A percentile compares a stretch with the other conserved stretches of the same genome.
Evolutionary conservation across 2,888 invertebrate species (phyloP).

Genomic region (Graphium colonna): DNA sequence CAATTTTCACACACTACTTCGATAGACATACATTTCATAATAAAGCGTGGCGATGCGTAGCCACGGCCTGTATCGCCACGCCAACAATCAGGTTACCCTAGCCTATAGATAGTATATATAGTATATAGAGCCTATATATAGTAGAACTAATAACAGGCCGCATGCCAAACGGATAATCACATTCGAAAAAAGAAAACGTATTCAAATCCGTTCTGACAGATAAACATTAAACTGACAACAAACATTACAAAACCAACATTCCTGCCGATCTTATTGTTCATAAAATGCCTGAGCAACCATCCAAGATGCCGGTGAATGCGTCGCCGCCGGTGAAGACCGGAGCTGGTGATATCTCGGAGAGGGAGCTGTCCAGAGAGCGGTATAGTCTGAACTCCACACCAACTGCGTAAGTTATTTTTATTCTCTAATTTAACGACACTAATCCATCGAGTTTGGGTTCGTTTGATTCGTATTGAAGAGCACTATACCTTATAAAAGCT

Average conservation of each 20-base stretch:
- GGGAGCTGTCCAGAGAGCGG: slow-evolving; percentile 59
- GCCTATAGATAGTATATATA: too few relatives aligned
- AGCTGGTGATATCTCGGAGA: slow-evolving; percentile 67
- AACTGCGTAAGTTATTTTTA: slow-evolving; percentile 11
- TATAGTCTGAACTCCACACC: slow-evolving; percentile 57
- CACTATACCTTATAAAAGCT: too few relatives aligned
- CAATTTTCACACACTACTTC: too few relatives aligned
- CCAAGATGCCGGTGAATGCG: slow-evolving; percentile 52
- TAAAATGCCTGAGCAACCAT: slow-evolving; percentile 54
- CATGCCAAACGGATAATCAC: neutral
- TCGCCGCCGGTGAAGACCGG: slow-evolving; percentile 61
- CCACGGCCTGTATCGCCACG: too few relatives aligned
- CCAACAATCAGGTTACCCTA: too few relatives aligned
- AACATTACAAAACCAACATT: slow-evolving; percentile 3
- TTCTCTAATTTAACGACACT: too few relatives aligned
- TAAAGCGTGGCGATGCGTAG: too few relatives aligned
- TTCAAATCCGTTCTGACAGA: slow-evolving; percentile 12
- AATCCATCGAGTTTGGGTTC: too few relatives aligned
- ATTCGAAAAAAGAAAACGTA: slow-evolving; percentile 4
- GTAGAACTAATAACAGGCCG: too few relatives aligned
- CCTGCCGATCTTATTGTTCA: slow-evolving; percentile 6
- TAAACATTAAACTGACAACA: slow-evolving; percentile 11
- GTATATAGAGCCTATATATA: too few relatives aligned
- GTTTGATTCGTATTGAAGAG: too few relatives aligned
- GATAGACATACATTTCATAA: too few relatives aligned